Evolutionary conservation across 2,888 invertebrate genomes (phyloP), one percentile per base, ranked within the genome.

Genomic region (Buathra laborator): DNA sequence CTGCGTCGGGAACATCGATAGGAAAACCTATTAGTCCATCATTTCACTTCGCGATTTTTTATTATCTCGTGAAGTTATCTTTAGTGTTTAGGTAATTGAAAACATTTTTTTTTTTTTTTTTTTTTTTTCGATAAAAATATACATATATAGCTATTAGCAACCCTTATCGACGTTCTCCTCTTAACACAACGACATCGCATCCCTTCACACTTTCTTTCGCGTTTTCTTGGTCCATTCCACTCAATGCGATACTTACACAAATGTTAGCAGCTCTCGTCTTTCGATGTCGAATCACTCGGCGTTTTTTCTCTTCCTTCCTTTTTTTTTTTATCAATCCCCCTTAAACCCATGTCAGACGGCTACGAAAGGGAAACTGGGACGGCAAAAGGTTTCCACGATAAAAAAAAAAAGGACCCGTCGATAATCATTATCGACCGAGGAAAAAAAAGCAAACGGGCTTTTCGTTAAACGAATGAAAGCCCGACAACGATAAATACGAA

Each of bases 351-450:
- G 29, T 68, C 68, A 46, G 56, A 10, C 37, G 16, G 16, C 12
- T 19, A 44, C 19, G 53, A 9, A 7, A 32, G 43, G 24, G 43
- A 24, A 3, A 12, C 71, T 43, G 14, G 12, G 71, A 37, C 16
- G 32, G 37, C 37, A 37, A 43, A 56, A 56, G 56, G 24, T 19
- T 56, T 56, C 24, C 19, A 16, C 4, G 43, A 71, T 24, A 56
- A 71, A 71, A 56, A 43, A 56, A 68, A 56, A 68, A 14, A 24
- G 46, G 48, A 46, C 56, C 43, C 56, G 53, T 71, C 71, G 71
- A 56, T 71, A 71, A 56, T 71, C 56, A 43, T 71, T 71, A 71
- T 71, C 56, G 71, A 71, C 19, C 1, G 24, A 48, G 24, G 24
- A 43, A 32, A n/a, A 10, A 56, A 56, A 43, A 43, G 24, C 56